Conservation (phyloP, 2,797 vertebrate species). For the Pangasius mekongensis region DNA sequence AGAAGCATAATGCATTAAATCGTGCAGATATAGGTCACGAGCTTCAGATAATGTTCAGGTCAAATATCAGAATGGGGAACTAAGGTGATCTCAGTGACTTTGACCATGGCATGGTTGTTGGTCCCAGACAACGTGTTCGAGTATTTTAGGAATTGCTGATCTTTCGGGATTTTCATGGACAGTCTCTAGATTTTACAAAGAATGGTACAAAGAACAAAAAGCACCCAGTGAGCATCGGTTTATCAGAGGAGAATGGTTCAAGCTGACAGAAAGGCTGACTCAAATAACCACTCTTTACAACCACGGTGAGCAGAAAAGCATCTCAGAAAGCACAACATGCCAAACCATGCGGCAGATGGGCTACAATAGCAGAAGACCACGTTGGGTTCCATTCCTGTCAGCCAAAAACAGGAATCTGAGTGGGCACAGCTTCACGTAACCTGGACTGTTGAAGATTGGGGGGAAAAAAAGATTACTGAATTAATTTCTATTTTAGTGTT, state of each 20-base stretch:
- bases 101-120: no score
- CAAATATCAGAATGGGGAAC: not conserved
- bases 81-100: not conserved
- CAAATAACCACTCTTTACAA: not conserved
- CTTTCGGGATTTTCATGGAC: not conserved
- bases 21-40: not conserved
- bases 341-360: not conserved
- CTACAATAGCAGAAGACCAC: no score
- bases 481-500: no score
- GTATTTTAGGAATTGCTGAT: not conserved
- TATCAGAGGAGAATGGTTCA: not conserved
- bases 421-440: not conserved
- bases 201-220: not conserved
- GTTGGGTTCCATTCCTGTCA: not conserved
- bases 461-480: not conserved
- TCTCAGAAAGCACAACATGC: not conserved
- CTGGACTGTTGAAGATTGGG: not conserved
- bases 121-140: not conserved
- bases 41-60: not conserved
- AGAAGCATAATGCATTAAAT: not conserved
- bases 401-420: not conserved
- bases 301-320: not conserved
- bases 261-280: not conserved
- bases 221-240: not conserved
- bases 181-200: not conserved